These are phyloP conservation scores for Yponomeuta sedellus DNA, from an alignment of 2,888 invertebrate genomes.

Conservation along the genomic window DNA sequence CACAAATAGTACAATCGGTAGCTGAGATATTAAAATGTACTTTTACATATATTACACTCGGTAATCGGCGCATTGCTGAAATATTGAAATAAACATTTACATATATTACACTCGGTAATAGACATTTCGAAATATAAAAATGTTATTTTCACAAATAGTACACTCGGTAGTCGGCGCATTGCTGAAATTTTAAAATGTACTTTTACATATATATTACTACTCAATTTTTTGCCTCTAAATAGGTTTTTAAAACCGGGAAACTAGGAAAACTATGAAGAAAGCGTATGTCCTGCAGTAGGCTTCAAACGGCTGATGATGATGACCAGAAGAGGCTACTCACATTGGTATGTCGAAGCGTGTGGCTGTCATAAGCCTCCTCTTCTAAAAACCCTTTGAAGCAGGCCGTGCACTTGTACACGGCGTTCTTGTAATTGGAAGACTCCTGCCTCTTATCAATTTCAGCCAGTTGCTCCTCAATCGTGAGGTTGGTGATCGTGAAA, in stretches of 20 bases:
- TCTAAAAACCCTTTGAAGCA: slow-evolving; percentile 64
- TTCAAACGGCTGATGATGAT: too few relatives aligned
- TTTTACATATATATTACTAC: too few relatives aligned
- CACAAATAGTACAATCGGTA: too few relatives aligned
- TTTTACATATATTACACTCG: slow-evolving; percentile 56
- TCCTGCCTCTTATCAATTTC: slow-evolving; percentile 59
- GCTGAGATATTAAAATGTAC: slow-evolving; percentile 17
- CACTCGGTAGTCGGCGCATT: too few relatives aligned
- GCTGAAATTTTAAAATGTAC: slow-evolving; percentile 17
- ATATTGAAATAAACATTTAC: not conserved
- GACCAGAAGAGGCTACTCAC: slow-evolving; percentile 35
- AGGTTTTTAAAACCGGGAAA: too few relatives aligned
- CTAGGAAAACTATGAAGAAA: too few relatives aligned
- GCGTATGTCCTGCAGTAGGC: too few relatives aligned
- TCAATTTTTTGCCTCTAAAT: too few relatives aligned
- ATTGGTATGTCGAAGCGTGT: slow-evolving; percentile 51
- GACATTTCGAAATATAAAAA: not conserved
- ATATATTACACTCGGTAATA: too few relatives aligned
- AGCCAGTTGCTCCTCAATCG: slow-evolving; percentile 52
- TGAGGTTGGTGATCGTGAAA: slow-evolving; percentile 52
- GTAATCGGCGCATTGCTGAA: slow-evolving; percentile 56
- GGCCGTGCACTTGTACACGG: slow-evolving; percentile 51
- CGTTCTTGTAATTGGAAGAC: slow-evolving; percentile 53
- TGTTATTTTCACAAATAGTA: too few relatives aligned
- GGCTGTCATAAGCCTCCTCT: slow-evolving; percentile 54